Conservation (phyloP, 2,797 vertebrate genomes). For the Pipistrellus pygmaeus region DNA sequence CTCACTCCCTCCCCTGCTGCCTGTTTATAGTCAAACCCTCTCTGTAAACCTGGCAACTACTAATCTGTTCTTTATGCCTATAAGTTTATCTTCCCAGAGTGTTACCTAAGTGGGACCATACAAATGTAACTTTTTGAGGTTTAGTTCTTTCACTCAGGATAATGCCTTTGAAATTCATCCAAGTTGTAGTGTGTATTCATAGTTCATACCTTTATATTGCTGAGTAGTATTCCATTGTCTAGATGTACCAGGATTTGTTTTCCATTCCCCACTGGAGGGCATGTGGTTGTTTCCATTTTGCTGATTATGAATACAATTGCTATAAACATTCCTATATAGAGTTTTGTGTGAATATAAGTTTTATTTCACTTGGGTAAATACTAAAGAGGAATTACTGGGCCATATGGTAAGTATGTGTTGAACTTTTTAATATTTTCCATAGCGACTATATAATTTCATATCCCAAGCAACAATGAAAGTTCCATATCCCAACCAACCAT, state of each 20-base stretch:
- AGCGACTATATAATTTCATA: background rate
- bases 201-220: background rate
- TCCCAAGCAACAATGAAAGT: background rate
- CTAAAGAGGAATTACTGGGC: background rate
- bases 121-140: slow-evolving; percentile 19
- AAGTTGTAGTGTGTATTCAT: background rate
- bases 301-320: background rate
- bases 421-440: background rate
- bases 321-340: background rate
- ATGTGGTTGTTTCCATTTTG: background rate
- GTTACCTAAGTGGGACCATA: background rate
- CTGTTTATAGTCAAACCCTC: background rate
- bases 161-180: background rate
- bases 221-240: background rate
- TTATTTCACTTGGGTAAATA: background rate
- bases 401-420: background rate
- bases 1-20: background rate
- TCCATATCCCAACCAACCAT: background rate
- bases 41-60: background rate
- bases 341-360: background rate
- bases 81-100: slow-evolving; percentile 26
- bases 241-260: background rate
- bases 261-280: background rate
- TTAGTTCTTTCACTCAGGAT: background rate
- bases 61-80: background rate